Conservation (phyloP, 1,140 invertebrate species). For the Aethina tumida region DNA sequence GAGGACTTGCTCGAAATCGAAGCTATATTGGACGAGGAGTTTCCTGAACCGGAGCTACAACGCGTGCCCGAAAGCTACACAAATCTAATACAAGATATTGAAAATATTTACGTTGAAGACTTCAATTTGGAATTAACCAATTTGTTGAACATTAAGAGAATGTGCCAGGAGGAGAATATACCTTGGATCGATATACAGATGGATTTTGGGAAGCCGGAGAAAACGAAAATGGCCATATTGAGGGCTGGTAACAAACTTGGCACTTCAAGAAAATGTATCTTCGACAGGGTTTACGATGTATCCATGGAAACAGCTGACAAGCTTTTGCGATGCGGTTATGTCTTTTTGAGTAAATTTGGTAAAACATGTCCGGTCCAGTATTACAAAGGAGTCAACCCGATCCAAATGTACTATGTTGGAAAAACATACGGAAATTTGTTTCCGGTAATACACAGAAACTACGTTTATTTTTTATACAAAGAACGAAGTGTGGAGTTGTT, state of each 20-base stretch:
- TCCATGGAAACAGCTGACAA: slow-evolving; percentile 41
- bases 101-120: slow-evolving; percentile 34
- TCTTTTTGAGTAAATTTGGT: slow-evolving; percentile 46
- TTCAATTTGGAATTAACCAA: slow-evolving; percentile 34
- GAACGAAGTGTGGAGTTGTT: slow-evolving; percentile 40
- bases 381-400: slow-evolving; percentile 35
- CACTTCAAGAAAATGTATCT: slow-evolving; percentile 38
- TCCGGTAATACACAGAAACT: slow-evolving; percentile 43
- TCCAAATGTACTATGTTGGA: slow-evolving; percentile 40
- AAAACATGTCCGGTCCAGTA: slow-evolving; percentile 48
- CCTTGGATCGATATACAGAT: slow-evolving; percentile 36
- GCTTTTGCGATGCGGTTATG: slow-evolving; percentile 43
- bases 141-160: slow-evolving; percentile 35
- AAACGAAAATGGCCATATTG: slow-evolving; percentile 33
- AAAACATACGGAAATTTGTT: slow-evolving; percentile 37
- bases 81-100: slow-evolving; percentile 35
- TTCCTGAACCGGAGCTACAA: slow-evolving; percentile 37
- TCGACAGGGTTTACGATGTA: slow-evolving; percentile 44
- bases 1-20: slow-evolving; percentile 25
- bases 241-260: slow-evolving; percentile 32
- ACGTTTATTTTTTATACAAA: slow-evolving; percentile 46
- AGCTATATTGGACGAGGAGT: slow-evolving; percentile 23
- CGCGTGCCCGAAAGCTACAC: slow-evolving; percentile 40
- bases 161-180: slow-evolving; percentile 36
- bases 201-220: slow-evolving; percentile 25